Evolutionary conservation across 2,888 invertebrate genomes (phyloP), one percentile per base, ranked within the genome.

Genomic region (Ommatoiulus sabulosus): DNA sequence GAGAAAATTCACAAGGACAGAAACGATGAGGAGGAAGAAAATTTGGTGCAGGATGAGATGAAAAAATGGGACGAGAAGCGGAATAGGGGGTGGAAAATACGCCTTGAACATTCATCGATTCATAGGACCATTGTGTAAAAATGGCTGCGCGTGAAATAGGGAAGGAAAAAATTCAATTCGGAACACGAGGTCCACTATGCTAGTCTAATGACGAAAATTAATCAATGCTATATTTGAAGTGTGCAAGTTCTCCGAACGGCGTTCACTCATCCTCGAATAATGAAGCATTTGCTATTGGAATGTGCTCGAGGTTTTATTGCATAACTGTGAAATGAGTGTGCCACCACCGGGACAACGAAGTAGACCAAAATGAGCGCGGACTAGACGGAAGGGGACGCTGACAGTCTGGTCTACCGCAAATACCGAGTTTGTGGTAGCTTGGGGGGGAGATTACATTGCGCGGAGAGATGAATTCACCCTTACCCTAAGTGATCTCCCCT

Each of bases 291-390:
- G 72, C n/a, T 72, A 72, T 24, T 72, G 72, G 72, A 72, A 72
- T 72, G 72, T 72, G 72, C 72, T 72, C 24, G 72, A 72, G 72
- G 72, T 72, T 72, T 72, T 72, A 72, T 72, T 72, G 72, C 72
- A 72, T 72, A 72, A 72, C 72, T 72, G 72, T 10, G 72, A 72
- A 72, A 72, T 72, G 72, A 72, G 72, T 72, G 72, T 72, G 72
- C 72, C 72, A 72, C 72, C 72, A 72, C 24, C 72, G 24, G 72
- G 72, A 63, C 63, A 35, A n/a, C 20, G n/a, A 63, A 20, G 7
- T 20, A 63, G n/a, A n/a, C 63, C 63, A 20, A 63, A 63, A 20
- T 63, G 63, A 63, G 72, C 24, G 24, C 24, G 24, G 24, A 24
- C 24, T 72, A 72, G 72, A 72, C 72, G 24, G 24, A 24, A 72